Percentiles rank a stretch among this genome's conserved stretches.
Conservation (phyloP, 2,888 invertebrate species). For the Trichogramma evanescens region DNA sequence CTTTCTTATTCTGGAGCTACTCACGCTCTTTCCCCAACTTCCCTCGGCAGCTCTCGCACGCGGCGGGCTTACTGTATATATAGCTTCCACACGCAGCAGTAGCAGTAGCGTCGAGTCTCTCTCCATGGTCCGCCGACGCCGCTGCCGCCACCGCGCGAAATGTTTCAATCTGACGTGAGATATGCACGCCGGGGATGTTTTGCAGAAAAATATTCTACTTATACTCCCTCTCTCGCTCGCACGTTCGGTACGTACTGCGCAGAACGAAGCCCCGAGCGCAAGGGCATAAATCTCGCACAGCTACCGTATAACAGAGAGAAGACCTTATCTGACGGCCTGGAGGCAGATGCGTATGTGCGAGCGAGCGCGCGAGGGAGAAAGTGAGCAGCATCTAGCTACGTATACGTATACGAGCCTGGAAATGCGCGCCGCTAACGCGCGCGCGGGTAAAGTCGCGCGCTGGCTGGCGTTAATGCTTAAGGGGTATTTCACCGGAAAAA, state of each 20-base stretch:
- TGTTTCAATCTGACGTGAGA: constrained; percentile 24
- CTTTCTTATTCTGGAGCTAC: neutral
- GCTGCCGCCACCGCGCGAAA: constrained; percentile 3
- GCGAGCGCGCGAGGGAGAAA: neutral
- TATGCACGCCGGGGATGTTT: constrained; percentile 22
- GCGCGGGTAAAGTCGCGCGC: too few species aligned
- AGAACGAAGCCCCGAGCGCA: neutral
- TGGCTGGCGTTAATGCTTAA: too few species aligned
- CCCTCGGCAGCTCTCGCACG: too few species aligned
- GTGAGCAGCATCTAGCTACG: neutral
- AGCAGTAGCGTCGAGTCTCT: neutral
- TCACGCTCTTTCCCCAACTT: too few species aligned
- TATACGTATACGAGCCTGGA: too few species aligned
- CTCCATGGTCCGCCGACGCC: constrained; percentile 5
- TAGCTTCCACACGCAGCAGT: too few species aligned
- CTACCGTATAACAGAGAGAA: neutral
- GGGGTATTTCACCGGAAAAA: too few species aligned
- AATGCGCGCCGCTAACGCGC: too few species aligned
- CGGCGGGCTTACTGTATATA: too few species aligned
- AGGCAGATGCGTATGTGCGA: constrained; percentile 4
- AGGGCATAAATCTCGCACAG: constrained; percentile 13
- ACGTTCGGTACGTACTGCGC: neutral
- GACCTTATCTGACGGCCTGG: constrained; percentile 18
- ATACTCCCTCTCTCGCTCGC: constrained; percentile 1
- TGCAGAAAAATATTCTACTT: constrained; percentile 22